Evolutionary conservation across 2,113 vertebrate genomes (phyloP), one percentile per base, ranked within the genome.

Genomic region (Pipa parva): DNA sequence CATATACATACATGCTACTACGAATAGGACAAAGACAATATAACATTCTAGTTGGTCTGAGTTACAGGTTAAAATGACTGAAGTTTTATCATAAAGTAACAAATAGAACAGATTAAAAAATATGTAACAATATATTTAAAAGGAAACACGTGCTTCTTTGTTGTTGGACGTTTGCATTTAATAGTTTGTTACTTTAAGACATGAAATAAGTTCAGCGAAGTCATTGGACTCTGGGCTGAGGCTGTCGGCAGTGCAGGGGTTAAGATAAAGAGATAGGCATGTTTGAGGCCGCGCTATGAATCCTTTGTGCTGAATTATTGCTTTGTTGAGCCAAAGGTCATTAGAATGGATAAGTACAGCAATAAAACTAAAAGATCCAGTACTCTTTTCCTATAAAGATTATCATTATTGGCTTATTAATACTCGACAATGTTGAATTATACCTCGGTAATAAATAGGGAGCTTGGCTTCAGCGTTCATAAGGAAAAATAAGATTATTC

Each of bases 371-470:
- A 71, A 68, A 54, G 69, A 60, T 56, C 65, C 22, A 63, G 73
- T 74, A 56, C 29, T 72, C 71, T 63, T 71, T 71, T 63, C 78
- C 78, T 65, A 63, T 28, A 29, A 76, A 75, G 74, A 75, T 75
- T 68, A 78, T 75, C 78, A 70, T 78, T 75, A 76, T 73, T 69
- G 73, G 73, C 74, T 78, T 78, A 76, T 78, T 76, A 75, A 75
- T 78, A 71, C 73, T 25, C 74, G 70, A 73, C 76, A 76, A 78
- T 71, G 66, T 72, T 75, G 78, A 78, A 72, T 79, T 78, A 79
- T 74, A 69, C 73, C 27, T 70, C 51, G 5, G 74, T 74, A 74
- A 78, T 78, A 78, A 76, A 78, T 76, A 76, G 78, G 31, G 72
- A 68, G 49, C 63, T 72, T 74, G 71, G 71, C 78, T 76, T 48